Percentiles rank a stretch among this genome's conserved stretches.
phyloP scores from a whole-genome alignment of 35 echinoderm and acorn worm species.

The Chiridota heheva region DNA sequence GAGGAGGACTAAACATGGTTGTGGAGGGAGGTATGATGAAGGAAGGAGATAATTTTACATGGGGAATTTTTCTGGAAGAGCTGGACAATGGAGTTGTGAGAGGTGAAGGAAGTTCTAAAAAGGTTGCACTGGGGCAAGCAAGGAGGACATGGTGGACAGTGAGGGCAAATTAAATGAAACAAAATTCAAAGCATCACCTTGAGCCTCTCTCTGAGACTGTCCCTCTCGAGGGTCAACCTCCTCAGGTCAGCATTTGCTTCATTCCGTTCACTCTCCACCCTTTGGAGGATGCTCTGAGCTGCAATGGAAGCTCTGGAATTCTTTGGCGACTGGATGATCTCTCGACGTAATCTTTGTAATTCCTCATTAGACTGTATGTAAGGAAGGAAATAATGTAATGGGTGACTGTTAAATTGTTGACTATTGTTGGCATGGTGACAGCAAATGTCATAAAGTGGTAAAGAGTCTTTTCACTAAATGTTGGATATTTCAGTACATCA shows the following conservation, averaged over 20 bases:
- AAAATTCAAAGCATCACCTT: slow-evolving; percentile 66
- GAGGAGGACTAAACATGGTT: no score
- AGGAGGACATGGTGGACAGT: no score
- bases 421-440: not conserved
- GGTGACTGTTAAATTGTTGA: not conserved
- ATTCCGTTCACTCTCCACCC: slow-evolving; percentile 87
- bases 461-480: no score
- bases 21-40: no score
- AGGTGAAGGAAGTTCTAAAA: no score
- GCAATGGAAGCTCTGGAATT: slow-evolving; percentile 67
- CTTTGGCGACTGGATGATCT: slow-evolving; percentile 66
- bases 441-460: not conserved
- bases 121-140: no score
- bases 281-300: slow-evolving; percentile 85
- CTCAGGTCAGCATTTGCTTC: slow-evolving; percentile 82
- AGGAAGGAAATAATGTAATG: not conserved
- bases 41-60: no score
- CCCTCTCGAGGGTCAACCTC: slow-evolving; percentile 87
- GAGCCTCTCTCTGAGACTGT: slow-evolving; percentile 93
- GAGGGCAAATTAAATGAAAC: no score
- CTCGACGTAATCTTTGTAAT: slow-evolving; percentile 75
- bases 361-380: slow-evolving; percentile 96
- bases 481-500: no score
- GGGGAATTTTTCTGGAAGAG: no score
- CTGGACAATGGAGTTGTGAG: no score